Percentiles rank a stretch among this genome's conserved stretches.
These are phyloP conservation scores for Saccostrea glomerata DNA, from an alignment of 1,140 invertebrate species.

Conservation along the genomic window DNA sequence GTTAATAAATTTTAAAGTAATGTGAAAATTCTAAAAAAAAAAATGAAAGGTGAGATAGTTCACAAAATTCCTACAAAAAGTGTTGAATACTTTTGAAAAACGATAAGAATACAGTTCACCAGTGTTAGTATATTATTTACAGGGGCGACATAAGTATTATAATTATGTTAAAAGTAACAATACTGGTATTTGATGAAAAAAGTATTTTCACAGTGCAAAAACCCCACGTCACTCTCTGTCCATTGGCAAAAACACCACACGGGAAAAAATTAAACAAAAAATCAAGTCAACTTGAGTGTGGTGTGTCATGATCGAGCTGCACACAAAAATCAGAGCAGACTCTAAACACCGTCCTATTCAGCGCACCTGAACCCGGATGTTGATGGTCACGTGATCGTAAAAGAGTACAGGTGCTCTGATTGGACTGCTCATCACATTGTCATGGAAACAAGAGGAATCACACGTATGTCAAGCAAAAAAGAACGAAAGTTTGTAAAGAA, in stretches of 20 bases:
- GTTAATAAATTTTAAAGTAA: conserved; percentile 20
- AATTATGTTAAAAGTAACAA: conserved; percentile 17
- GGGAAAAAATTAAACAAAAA: conserved; percentile 29
- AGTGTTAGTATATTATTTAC: conserved; percentile 28
- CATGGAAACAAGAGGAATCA: conserved; percentile 36
- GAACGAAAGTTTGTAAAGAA: conserved; percentile 60
- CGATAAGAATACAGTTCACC: conserved; percentile 12
- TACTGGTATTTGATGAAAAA: neutral
- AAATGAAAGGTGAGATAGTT: conserved; percentile 3
- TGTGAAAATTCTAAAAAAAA: conserved; percentile 16
- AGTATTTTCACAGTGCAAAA: conserved; percentile 23
- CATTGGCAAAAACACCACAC: conserved; percentile 34
- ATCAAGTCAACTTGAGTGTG: conserved; percentile 34
- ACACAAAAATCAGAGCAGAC: conserved; percentile 33
- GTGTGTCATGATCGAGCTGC: conserved; percentile 29
- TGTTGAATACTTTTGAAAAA: conserved; percentile 23
- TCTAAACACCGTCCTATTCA: conserved; percentile 21
- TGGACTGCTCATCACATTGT: conserved; percentile 39
- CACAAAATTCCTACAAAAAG: neutral
- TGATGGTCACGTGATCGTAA: neutral
- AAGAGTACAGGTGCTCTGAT: conserved; percentile 25
- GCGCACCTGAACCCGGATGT: conserved; percentile 33
- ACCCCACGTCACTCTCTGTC: conserved; percentile 28
- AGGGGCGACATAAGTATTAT: neutral
- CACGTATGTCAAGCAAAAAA: conserved; percentile 55